Evolutionary conservation across 2,888 invertebrate species (phyloP).

Genomic region (Cosmorhoe ocellata): DNA sequence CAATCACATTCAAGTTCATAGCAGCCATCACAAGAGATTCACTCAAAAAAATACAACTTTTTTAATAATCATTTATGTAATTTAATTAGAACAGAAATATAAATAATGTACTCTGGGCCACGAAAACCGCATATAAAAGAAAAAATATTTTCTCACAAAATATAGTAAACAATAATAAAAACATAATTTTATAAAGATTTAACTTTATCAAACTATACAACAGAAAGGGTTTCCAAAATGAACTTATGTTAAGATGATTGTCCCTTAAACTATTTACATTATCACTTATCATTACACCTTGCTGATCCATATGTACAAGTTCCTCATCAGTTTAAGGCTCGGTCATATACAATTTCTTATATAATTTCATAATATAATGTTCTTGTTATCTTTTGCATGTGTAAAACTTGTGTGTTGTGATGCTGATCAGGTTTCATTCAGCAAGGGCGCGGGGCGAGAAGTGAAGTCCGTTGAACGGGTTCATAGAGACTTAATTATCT

Average conservation of each 20-base stretch:
- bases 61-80: constrained; percentile 18
- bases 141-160: constrained; percentile 63
- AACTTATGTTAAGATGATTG: constrained; percentile 55
- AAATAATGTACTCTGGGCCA: constrained; percentile 35
- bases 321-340: constrained; percentile 2
- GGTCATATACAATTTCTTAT: not conserved
- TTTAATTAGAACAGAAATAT: constrained; percentile 32
- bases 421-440: too few species aligned
- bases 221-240: constrained; percentile 66
- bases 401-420: too few species aligned
- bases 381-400: not conserved
- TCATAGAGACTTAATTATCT: too few species aligned
- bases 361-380: too few species aligned
- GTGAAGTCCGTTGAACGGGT: too few species aligned
- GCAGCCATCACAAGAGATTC: not conserved
- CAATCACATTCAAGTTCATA: too few species aligned
- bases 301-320: constrained; percentile 49
- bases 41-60: constrained; percentile 2
- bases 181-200: constrained; percentile 59
- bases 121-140: constrained; percentile 32
- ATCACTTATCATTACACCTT: constrained; percentile 25
- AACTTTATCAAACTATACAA: constrained; percentile 79
- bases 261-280: constrained; percentile 57
- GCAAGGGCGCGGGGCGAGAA: too few species aligned
- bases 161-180: constrained; percentile 77